These are phyloP conservation scores for Lordiphosa andalusiaca DNA, from an alignment of 2,888 invertebrate species.

Conservation along the genomic window DNA sequence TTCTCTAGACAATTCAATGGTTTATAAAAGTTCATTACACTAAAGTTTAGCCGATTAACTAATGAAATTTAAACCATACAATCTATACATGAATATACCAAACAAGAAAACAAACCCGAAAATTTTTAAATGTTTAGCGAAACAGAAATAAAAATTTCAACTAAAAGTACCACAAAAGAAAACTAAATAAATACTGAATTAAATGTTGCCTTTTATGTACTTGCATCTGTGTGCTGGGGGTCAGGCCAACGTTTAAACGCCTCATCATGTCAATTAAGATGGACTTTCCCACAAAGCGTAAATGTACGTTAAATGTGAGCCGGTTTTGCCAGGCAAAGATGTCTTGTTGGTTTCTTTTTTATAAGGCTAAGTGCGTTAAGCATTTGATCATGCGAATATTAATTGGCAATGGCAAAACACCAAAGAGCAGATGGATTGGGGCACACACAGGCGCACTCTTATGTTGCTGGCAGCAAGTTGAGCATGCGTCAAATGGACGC, in stretches of 20 bases:
- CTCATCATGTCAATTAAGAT: constrained; percentile 61
- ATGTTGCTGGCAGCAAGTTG: constrained; percentile 64
- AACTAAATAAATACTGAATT: constrained; percentile 59
- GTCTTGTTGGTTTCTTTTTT: constrained; percentile 67
- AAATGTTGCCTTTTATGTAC: constrained; percentile 36
- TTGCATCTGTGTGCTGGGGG: constrained; percentile 12
- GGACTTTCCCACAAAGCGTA: constrained; percentile 66
- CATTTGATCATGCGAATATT: constrained; percentile 76
- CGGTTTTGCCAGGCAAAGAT: constrained; percentile 48
- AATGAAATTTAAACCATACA: constrained; percentile 34
- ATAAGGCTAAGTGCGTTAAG: constrained; percentile 75
- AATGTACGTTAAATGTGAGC: constrained; percentile 58
- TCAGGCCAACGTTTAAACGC: constrained; percentile 52
- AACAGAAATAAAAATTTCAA: constrained; percentile 19
- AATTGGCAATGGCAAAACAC: constrained; percentile 66
- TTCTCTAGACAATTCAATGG: constrained; percentile 46
- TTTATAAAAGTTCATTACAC: constrained; percentile 41
- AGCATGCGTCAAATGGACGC: constrained; percentile 62
- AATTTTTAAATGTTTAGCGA: constrained; percentile 47
- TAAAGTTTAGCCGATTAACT: constrained; percentile 23
- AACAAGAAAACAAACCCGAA: constrained; percentile 8
- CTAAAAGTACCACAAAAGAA: constrained; percentile 38
- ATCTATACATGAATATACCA: constrained; percentile 36
- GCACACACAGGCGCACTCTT: constrained; percentile 39
- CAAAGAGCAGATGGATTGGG: constrained; percentile 40